phyloP scores from a whole-genome alignment of 2,797 vertebrate genomes.

The Cyclopterus lumpus region DNA sequence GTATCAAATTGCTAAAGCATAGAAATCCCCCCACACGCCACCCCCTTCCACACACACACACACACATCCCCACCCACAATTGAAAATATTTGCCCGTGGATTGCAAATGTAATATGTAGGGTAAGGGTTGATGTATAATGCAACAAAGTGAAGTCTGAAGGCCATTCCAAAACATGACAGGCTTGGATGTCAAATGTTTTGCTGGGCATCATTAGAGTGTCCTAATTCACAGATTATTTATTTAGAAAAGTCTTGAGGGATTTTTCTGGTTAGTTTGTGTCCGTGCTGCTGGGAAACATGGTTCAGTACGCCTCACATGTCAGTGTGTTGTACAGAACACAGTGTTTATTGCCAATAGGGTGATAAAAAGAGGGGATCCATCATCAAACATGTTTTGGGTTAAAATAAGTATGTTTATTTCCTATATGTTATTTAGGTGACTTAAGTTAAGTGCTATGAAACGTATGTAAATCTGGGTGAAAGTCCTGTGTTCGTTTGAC shows the following conservation, averaged over 20 bases:
- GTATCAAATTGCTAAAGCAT: conserved; percentile 70
- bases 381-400: neutral
- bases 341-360: neutral
- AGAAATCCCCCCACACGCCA: conserved; percentile 44
- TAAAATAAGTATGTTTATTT: neutral
- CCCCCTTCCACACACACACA: neutral
- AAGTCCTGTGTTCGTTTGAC: neutral
- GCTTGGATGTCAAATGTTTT: conserved; percentile 73
- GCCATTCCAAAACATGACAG: conserved; percentile 71
- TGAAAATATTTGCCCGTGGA: conserved; percentile 80
- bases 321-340: conserved; percentile 4
- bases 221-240: conserved; percentile 72
- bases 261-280: conserved; percentile 43
- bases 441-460: neutral
- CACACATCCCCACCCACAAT: conserved; percentile 59
- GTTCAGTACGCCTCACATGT: conserved; percentile 8
- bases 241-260: conserved; percentile 61
- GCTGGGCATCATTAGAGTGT: conserved; percentile 71
- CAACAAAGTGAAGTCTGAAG: conserved; percentile 79
- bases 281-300: conserved; percentile 47
- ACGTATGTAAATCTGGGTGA: neutral
- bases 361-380: neutral
- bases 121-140: conserved; percentile 77
- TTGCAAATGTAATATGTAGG: conserved; percentile 75
- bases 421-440: neutral